Base-by-base conservation (phyloP, 2,797 vertebrate species). In the Coranthus polyacanthus region DNA sequence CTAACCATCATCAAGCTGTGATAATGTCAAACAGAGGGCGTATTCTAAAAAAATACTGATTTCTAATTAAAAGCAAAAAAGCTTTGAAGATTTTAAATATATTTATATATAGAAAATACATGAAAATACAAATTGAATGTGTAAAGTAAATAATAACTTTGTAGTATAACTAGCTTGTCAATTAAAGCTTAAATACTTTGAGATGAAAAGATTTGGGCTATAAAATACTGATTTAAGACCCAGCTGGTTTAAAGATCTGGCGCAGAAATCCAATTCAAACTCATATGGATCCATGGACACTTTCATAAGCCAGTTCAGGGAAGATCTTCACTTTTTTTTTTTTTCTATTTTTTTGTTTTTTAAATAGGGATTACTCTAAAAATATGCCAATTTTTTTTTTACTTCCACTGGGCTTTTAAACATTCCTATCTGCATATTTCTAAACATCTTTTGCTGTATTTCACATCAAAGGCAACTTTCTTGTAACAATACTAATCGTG, bases 91-190 rank as follows among this genome's bases (percentile, higher is more conserved):
- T 89, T 88, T 92, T 91, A 93, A 93, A 93, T 93, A 94, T 86
- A 93, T 90, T 85, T 90, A 87, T 92, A 89, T 92, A 88, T 92
- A 92, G 84, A 92, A 92, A 92, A 93, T 90, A 92, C 85, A 89
- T 78, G 79, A 83, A 86, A 91, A 90, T 92, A 93, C 78, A 93
- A 93, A 92, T 91, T 87, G 83, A 89, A 90, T 75, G 78, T 71
- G 70, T 92, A 82, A 88, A 86, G 83, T 85, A 81, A 88, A 87
- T 70, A 82, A 80, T 61, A 85, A 83, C 69, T 82, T 83, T 91
- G 81, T 84, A 58, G 73, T 73, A 87, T 76, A 87, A 89, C 77
- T 84, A 86, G 78, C 81, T 83, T 70, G 85, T 89, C 77, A 38
- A 89, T 92, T 92, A 93, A 92, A 93, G 89, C 92, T 92, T 88